A percentile compares a stretch with the other conserved stretches of the same genome.
Evolutionary conservation across 2,888 invertebrate species (phyloP).

Genomic region (Lycophotia porphyrea): DNA sequence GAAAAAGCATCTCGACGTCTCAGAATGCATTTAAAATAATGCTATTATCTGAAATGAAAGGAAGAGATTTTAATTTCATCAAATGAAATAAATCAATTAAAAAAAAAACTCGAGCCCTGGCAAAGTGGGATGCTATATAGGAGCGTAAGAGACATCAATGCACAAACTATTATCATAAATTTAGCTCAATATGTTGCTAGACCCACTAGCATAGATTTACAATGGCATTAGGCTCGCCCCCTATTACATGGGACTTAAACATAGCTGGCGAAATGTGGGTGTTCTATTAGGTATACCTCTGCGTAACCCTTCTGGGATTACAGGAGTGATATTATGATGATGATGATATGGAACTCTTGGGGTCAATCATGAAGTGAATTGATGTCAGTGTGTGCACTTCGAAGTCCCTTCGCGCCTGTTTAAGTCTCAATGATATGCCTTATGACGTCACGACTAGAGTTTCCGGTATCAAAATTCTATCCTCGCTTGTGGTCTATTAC

Average conservation of each 20-base stretch:
- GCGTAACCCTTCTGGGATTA: no score
- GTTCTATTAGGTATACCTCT: no score
- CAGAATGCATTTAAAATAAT: neutral
- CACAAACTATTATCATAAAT: neutral
- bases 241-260: no score
- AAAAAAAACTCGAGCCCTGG: neutral
- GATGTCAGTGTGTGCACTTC: no score
- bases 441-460: neutral
- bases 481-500: conserved; percentile 11
- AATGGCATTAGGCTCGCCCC: no score
- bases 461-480: conserved; percentile 21
- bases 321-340: no score
- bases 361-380: no score
- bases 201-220: no score
- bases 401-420: no score
- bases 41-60: neutral
- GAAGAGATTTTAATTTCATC: neutral
- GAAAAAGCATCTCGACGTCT: neutral
- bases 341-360: no score
- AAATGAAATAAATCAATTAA: neutral
- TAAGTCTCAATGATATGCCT: neutral
- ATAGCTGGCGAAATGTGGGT: no score
- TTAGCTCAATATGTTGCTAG: neutral
- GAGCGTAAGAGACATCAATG: neutral
- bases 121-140: neutral